These are phyloP conservation scores for Platycheirus rosarum DNA, from an alignment of 2,888 invertebrate genomes.

Conservation along the genomic window DNA sequence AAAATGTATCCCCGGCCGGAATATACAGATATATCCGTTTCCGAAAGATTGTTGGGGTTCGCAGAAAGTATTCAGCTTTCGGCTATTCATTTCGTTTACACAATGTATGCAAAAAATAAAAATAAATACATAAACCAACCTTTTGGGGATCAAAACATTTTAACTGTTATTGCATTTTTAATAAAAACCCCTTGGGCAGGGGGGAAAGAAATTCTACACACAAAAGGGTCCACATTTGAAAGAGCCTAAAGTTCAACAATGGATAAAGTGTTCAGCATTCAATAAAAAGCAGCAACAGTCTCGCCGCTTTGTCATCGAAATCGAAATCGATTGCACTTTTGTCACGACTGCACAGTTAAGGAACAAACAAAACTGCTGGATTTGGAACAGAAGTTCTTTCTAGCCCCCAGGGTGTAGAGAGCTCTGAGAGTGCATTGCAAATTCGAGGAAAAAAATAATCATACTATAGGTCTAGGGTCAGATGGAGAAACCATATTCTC, in stretches of 20 bases:
- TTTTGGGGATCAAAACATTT: constrained; percentile 38
- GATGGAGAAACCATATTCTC: constrained; percentile 4
- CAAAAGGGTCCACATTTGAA: constrained; percentile 18
- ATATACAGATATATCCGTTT: constrained; percentile 24
- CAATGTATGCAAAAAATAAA: too few species aligned
- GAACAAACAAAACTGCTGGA: not conserved
- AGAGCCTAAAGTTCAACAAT: constrained; percentile 50
- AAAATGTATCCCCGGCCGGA: not conserved
- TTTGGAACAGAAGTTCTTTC: constrained; percentile 19
- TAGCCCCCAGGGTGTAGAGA: not conserved
- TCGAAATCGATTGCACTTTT: constrained; percentile 61
- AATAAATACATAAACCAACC: constrained; percentile 14
- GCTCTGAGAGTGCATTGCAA: constrained; percentile 13
- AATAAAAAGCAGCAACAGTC: constrained; percentile 40
- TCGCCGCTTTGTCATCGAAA: constrained; percentile 67
- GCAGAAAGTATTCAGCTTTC: too few species aligned
- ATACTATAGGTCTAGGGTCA: constrained; percentile 25
- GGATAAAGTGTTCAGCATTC: constrained; percentile 29
- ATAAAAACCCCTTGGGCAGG: constrained; percentile 45
- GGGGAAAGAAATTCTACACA: constrained; percentile 14
- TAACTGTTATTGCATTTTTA: constrained; percentile 61
- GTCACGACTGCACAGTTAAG: constrained; percentile 20
- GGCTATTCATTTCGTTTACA: constrained; percentile 17
- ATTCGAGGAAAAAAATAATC: constrained; percentile 9
- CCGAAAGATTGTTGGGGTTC: constrained; percentile 12